Base-by-base conservation (phyloP, 2,113 vertebrate genomes). In the Alosa alosa region DNA sequence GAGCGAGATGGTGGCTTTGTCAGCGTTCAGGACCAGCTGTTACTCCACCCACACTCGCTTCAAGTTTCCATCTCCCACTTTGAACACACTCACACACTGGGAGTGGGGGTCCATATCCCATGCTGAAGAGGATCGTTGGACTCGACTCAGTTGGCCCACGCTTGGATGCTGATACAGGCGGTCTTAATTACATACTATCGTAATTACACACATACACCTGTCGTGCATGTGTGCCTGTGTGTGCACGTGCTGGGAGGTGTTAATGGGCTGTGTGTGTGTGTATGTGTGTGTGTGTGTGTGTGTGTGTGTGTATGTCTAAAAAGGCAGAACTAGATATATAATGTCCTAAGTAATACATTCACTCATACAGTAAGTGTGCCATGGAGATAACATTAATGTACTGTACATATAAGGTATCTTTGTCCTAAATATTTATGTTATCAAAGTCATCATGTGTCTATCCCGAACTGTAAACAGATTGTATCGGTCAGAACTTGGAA, bases 11-110 rank as follows among this genome's bases (percentile, higher is more conserved):
- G 83, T 85, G 75, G 87, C 64, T 85, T 87, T 86, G 82, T 87
- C 82, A 82, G 89, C 86, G 86, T 87, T 46, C 45, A 41, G 6
- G 31, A 60, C 81, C 89, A 90, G 86, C 83, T 90, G 89, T 85
- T 85, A 60, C 75, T 36, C 18, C 85, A 82, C 83, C 85, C 44
- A 55, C 55, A 39, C 82, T 6, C 20, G 84, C 82, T 86, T 89
- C 87, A 57, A 84, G 57, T 90, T 90, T 87, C 87, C 83, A 49
- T 36, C 64, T 36, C 64, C 10, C 25, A 72, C 9, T 13, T 36
- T 31, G 3, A 72, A 8, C 25, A 31, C 64, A n/a, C n/a, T n/a
- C n/a, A n/a, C n/a, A n/a, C 11, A 25, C 25, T 72, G 64, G 25
- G 9, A 31, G 64, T 31, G 25, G 6, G 22, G 4, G 64, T 11